Evolutionary conservation across 2,797 vertebrate genomes (phyloP), one percentile per base, ranked within the genome.

Genomic region (Benthosema pterotum): DNA sequence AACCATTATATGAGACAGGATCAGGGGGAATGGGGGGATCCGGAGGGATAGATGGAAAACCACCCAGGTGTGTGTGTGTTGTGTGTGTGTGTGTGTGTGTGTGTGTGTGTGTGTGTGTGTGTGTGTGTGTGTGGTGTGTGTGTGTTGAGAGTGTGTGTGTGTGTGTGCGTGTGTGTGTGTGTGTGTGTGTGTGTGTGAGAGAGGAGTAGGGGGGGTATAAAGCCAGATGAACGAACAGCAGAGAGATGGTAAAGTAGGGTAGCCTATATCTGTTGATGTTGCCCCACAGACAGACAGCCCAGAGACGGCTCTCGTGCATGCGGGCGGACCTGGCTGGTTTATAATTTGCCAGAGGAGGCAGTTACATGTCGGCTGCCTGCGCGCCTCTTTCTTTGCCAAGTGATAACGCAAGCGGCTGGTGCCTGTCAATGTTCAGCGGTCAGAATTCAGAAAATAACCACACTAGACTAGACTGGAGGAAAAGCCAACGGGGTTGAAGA

Each of bases 371-470:
- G 28, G 28, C 28, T 38, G 28, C 51, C 19, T 8, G 57, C 50
- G 0, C 47, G 63, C 56, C 55, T 32, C 47, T 49, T 69, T 32
- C 47, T 49, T 69, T 66, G 75, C 69, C 74, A 73, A 71, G 77
- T 70, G 72, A 63, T 72, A 82, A 77, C 63, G 54, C 70, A 63
- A 62, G 66, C 83, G 82, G 78, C 78, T 78, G 82, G 57, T 82
- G 75, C 71, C 32, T 61, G 67, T 75, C 66, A 64, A 57, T 42
- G 72, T 72, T 79, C 66, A 63, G 66, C 69, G 28, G 67, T 68
- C 67, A 71, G 38, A 68, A 69, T 69, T 68, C 67, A 71, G 38
- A 68, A 69, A 70, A 75, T 78, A 79, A 79, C 72, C 72, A 64
- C 18, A 38, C 28, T 28, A 52, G 22, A 38, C 28, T 28, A 52